Evolutionary conservation across 2,888 invertebrate genomes (phyloP), one percentile per base, ranked within the genome.

Genomic region (Diplazon laetatorius): DNA sequence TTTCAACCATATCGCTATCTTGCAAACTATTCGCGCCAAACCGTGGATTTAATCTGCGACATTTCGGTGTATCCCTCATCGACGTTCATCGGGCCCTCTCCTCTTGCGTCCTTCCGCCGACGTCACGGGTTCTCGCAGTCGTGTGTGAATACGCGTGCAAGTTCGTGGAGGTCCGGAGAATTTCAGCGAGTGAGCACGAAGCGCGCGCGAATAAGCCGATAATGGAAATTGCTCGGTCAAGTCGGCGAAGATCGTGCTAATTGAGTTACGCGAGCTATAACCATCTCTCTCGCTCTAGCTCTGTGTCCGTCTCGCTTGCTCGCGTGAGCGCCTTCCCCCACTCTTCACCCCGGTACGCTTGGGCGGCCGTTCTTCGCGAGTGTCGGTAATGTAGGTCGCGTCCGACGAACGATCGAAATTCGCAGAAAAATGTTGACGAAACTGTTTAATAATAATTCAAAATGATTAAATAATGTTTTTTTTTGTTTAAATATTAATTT

Each of bases 221-320:
- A 80, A 83, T 83, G 82, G 80, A 83, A 83, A 83, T 82, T 78
- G 73, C 77, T 74, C 62, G 73, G 77, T 79, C 80, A 82, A 83
- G 77, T 82, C 77, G 60, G 44, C 65, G 46, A 65, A 76, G 78
- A 76, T 83, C 80, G 71, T 37, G 52, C 72, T 82, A 83, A 82
- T 82, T 69, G 78, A 82, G 82, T 82, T 76, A 60, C 52, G 10
- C 37, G 4, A n/a, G n/a, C n/a, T n/a, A n/a, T n/a, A n/a, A n/a
- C n/a, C n/a, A n/a, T n/a, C 35, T 35, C 30, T 20, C 59, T 42
- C 52, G 25, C 46, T 10, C 1, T 16, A 16, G n/a, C 42, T 62
- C 30, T 50, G 39, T 14, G 12, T 62, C 12, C n/a, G n/a, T n/a
- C n/a, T n/a, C n/a, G n/a, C n/a, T n/a, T n/a, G n/a, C n/a, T n/a